phyloP scores from a whole-genome alignment of 1,140 invertebrate genomes.

The Bathynomus jamesi region DNA sequence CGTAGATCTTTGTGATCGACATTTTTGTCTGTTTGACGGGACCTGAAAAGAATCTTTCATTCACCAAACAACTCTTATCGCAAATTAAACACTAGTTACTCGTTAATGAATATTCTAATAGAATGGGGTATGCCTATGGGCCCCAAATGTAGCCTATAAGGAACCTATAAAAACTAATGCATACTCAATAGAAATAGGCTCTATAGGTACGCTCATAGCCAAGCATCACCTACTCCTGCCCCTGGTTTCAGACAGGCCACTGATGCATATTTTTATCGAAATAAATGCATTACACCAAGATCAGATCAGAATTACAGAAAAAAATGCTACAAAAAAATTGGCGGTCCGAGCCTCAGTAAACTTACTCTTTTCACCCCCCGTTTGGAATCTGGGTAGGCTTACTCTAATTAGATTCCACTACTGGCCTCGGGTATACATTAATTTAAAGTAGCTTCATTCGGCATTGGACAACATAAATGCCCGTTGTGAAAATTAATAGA shows the following conservation, averaged over 20 bases:
- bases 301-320: background rate
- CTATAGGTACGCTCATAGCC: background rate
- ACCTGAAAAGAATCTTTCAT: constrained; percentile 16
- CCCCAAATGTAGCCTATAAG: background rate
- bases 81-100: too few species aligned
- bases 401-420: too few species aligned
- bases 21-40: constrained; percentile 43
- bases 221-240: background rate
- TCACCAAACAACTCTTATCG: too few species aligned
- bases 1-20: constrained; percentile 70
- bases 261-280: background rate
- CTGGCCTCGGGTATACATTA: too few species aligned
- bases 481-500: too few species aligned
- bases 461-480: too few species aligned
- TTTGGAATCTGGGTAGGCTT: too few species aligned
- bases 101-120: too few species aligned
- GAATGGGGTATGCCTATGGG: too few species aligned
- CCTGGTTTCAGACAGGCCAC: background rate
- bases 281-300: background rate
- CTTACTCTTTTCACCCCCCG: too few species aligned
- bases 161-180: background rate
- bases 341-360: too few species aligned
- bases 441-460: too few species aligned
- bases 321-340: background rate
- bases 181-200: background rate